Percentiles rank a stretch among this genome's conserved stretches.
These are phyloP conservation scores for Smittia sp. DNA, from an alignment of 2,888 invertebrate species.

Conservation along the genomic window DNA sequence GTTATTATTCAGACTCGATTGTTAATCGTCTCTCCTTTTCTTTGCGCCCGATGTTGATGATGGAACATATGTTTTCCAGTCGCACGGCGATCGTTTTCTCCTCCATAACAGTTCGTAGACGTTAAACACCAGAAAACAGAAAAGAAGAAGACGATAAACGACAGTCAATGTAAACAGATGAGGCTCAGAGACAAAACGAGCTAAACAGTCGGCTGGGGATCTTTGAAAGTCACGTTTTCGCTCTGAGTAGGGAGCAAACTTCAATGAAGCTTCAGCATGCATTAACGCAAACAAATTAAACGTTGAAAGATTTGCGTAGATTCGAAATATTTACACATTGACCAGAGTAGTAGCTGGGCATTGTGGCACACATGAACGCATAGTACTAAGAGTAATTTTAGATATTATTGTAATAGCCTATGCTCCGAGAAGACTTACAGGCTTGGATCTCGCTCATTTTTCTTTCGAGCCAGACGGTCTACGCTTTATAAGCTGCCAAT, in stretches of 20 bases:
- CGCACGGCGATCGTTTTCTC: conserved; percentile 32
- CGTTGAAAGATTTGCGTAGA: conserved; percentile 18
- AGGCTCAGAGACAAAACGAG: background rate
- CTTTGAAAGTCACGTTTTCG: background rate
- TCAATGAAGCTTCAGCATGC: background rate
- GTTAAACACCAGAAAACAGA: conserved; percentile 18
- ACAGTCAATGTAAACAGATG: conserved; percentile 20
- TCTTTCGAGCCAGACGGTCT: background rate
- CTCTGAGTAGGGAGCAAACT: background rate
- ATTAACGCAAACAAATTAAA: background rate
- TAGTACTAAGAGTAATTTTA: background rate
- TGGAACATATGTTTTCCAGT: conserved; percentile 27
- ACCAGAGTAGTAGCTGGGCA: background rate
- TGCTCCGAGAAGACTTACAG: background rate
- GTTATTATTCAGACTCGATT: background rate
- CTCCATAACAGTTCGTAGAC: background rate
- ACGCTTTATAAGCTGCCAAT: no score
- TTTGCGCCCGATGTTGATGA: conserved; percentile 9
- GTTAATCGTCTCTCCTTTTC: no score
- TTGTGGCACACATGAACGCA: background rate
- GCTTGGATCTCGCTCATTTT: background rate
- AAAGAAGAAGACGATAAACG: conserved; percentile 16
- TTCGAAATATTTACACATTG: background rate
- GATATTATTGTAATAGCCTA: conserved; percentile 25
- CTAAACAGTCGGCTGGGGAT: background rate